Percentiles rank a stretch among this genome's conserved stretches.
These are phyloP conservation scores for Vimba vimba DNA, from an alignment of 2,113 vertebrate species.

Conservation along the genomic window DNA sequence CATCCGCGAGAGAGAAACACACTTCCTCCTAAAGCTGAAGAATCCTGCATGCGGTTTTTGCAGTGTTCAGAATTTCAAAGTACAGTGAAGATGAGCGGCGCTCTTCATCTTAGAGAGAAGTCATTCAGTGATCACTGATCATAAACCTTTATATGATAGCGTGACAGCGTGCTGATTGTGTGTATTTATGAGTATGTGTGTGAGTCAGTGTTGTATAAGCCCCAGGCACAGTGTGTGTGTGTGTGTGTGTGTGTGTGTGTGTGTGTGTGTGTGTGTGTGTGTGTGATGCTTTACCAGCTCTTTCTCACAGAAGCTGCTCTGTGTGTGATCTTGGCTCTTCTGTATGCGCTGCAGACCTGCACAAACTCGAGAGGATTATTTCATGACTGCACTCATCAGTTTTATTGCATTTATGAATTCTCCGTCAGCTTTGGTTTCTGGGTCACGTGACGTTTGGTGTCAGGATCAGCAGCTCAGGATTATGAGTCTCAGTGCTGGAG, in stretches of 20 bases:
- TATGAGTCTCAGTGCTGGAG: neutral
- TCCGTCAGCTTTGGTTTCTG: neutral
- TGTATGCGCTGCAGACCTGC: neutral
- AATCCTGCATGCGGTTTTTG: neutral
- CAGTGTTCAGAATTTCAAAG: neutral
- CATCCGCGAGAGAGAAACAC: neutral
- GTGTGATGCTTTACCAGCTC: neutral
- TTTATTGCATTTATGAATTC: neutral
- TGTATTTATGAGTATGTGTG: neutral
- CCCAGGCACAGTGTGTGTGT: neutral
- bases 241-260: neutral
- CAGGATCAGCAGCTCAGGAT: neutral
- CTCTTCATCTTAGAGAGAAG: neutral
- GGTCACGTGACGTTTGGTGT: neutral
- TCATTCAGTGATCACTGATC: neutral
- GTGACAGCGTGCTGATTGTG: neutral
- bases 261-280: neutral
- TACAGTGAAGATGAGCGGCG: neutral
- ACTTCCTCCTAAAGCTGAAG: neutral
- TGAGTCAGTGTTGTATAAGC: neutral
- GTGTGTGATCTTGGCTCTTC: neutral
- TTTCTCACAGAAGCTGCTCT: neutral
- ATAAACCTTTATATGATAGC: neutral
- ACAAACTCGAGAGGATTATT: neutral
- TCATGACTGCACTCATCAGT: neutral